Evolutionary conservation across 2,113 vertebrate genomes (phyloP).

Genomic region (Columba livia): DNA sequence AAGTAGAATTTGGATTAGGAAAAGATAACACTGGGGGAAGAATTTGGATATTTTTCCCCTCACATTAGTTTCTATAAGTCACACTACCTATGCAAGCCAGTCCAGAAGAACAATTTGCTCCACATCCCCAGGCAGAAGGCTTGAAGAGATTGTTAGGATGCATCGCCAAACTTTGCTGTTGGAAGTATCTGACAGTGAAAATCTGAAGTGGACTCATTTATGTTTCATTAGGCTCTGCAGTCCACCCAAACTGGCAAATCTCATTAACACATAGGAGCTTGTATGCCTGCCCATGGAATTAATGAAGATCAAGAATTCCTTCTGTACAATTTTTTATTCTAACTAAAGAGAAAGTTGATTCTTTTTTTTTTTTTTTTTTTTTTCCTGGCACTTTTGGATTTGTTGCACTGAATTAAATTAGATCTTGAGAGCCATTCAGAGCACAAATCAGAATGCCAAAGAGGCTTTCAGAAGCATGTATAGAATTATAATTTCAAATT

Average conservation of each 20-base stretch:
- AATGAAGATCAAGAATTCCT: slow-evolving; percentile 5
- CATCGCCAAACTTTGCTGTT: background rate
- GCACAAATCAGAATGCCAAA: background rate
- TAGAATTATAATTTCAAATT: slow-evolving; percentile 8
- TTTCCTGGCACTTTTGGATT: background rate
- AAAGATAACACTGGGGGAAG: background rate
- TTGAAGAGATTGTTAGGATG: background rate
- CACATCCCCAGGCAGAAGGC: background rate
- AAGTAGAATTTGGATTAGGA: background rate
- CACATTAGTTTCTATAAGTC: background rate
- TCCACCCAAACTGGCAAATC: background rate
- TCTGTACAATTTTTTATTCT: background rate
- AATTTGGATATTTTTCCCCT: background rate
- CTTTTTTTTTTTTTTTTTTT: background rate
- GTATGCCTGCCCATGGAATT: background rate
- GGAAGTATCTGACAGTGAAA: background rate
- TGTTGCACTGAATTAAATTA: slow-evolving; percentile 17
- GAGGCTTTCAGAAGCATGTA: background rate
- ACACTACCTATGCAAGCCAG: background rate
- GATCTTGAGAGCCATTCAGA: background rate
- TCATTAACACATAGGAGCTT: background rate
- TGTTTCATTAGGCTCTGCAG: background rate
- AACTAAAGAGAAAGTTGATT: background rate
- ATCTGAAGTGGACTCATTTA: background rate
- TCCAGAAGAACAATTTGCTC: background rate